Base-by-base conservation (phyloP, 2,888 invertebrate species). In the Pocota personata region DNA sequence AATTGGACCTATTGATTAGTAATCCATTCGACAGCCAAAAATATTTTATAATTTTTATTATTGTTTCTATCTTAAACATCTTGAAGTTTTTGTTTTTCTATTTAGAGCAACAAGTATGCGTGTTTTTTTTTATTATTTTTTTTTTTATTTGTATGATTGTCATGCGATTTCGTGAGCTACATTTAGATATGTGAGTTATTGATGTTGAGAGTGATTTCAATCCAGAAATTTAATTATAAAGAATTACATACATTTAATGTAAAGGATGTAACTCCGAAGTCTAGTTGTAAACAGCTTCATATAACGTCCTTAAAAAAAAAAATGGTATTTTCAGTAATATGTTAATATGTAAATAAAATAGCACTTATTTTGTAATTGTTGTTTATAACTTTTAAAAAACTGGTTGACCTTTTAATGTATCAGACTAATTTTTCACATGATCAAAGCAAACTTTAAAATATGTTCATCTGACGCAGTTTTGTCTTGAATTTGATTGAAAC, bases 321-420 rank as follows among this genome's bases (percentile, higher is more conserved):
- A 66, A 64, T 37, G 57, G 40, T 69, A 60, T 77, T 77, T 77
- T 67, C 60, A 60, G 3, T 78, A 35, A 55, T 55, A 55, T 78
- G 78, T 78, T 77, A 71, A 78, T 78, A 78, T 78, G 69, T 78
- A 78, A 77, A 78, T 78, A 78, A 67, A 77, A 50, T 57, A 58
- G 21, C 66, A 40, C 55, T 35, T 66, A 66, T 48, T 48, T 48
- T 64, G 32, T 32, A 48, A 75, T 62, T 50, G 64, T 75, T 75
- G 62, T 75, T 75, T 75, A 75, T 75, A 21, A 75, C 43, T 55
- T 52, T 8, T 66, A 14, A 19, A 48, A 48, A 48, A 37, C 24
- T 55, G 43, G 52, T 35, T 46, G 7, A 55, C 21, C 30, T 55
- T 57, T 19, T 21, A 46, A 12, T 62, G 32, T 30, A 19, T n/a